These are phyloP conservation scores for Malachius bipustulatus DNA, from an alignment of 2,888 invertebrate genomes.

Conservation along the genomic window DNA sequence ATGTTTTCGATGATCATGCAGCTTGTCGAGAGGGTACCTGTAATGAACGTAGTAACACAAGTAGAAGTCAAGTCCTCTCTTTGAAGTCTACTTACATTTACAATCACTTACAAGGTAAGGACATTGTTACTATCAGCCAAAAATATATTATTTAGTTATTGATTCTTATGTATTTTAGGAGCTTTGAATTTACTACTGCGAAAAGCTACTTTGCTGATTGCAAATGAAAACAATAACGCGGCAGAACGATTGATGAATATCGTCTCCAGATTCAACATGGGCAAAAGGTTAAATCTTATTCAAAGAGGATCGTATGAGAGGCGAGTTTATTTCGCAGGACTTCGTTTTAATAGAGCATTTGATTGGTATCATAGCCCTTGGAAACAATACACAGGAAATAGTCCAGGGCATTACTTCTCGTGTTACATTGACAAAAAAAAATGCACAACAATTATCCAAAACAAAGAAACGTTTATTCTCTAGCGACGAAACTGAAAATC, in stretches of 20 bases:
- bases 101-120: background rate
- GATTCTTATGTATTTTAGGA: constrained; percentile 1
- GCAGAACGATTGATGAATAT: constrained; percentile 8
- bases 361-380: background rate
- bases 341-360: background rate
- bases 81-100: constrained; percentile 8
- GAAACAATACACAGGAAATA: background rate
- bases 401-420: background rate
- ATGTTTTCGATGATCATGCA: constrained; percentile 7
- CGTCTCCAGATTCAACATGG: constrained; percentile 3
- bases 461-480: background rate
- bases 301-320: constrained; percentile 6
- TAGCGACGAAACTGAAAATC: background rate
- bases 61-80: constrained; percentile 5
- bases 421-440: background rate
- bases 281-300: constrained; percentile 9
- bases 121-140: too few species aligned
- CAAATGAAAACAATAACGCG: constrained; percentile 6
- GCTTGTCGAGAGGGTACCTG: constrained; percentile 9
- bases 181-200: constrained; percentile 2
- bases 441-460: background rate
- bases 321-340: constrained; percentile 5
- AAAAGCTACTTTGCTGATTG: constrained; percentile 4
- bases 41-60: constrained; percentile 7
- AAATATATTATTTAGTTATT: background rate